Evolutionary conservation across 92 coral and sea anemone species (phyloP), one percentile per base, ranked within the genome.

Genomic region (Galaxea fascicularis): DNA sequence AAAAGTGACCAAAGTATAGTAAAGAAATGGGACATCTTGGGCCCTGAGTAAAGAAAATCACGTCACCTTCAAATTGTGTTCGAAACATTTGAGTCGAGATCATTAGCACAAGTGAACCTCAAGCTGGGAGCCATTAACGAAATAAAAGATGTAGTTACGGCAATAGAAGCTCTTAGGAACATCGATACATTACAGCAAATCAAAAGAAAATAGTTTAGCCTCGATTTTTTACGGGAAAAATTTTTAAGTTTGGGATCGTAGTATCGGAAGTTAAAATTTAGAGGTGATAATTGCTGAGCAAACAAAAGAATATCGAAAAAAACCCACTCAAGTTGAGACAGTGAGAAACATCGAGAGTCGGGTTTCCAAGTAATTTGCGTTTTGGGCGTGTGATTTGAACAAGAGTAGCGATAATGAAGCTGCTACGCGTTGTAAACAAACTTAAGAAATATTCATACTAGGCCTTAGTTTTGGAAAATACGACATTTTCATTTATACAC

Each of bases 121-220:
- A 79, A 79, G 84, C 84, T 79, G 84, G 45, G 84, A 79, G 6
- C 84, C 65, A 79, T 79, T 79, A 79, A 31, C 29, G 65, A 30
- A 57, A 79, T 79, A 67, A 66, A 79, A 67, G 84, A 41, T 67
- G 65, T 22, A 49, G 74, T 67, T 30, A 79, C 47, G 64, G 63
- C 72, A 44, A 66, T 79, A 71, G 22, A 65, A 66, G 64, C 64
- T 79, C 46, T 30, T 30, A 12, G 4, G 65, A 27, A 80, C 74
- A 65, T 7, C 54, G 71, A 82, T 82, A 57, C 86, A 56, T 70
- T 82, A 54, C 25, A 51, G 8, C 18, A n/a, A 82, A 56, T 82
- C 12, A 82, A 79, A 25, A 11, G 53, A 81, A 56, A 14, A 15
- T 39, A 45, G 35, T 58, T 25, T 53, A 7, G 44, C 3, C 3